phyloP scores from a whole-genome alignment of 2,113 vertebrate genomes.

The Oxyruncus cristatus region DNA sequence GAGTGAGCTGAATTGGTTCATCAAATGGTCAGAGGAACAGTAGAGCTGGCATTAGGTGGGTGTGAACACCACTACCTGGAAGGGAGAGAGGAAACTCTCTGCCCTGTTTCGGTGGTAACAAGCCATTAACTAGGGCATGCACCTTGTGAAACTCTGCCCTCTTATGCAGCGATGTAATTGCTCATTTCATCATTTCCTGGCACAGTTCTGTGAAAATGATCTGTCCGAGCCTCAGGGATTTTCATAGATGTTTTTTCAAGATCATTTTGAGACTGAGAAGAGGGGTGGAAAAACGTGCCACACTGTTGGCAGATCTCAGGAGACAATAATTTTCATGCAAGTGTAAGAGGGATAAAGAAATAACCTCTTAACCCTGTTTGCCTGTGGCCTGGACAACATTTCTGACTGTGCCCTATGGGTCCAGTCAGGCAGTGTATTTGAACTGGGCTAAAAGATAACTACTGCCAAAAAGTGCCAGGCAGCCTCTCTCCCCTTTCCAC shows the following conservation, averaged over 20 bases:
- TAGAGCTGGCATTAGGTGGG: background rate
- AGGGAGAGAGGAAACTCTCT: background rate
- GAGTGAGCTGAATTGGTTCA: background rate
- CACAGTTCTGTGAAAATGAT: background rate
- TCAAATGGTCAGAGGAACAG: background rate
- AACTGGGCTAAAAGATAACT: background rate
- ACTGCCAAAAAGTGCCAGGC: background rate
- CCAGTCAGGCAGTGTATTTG: background rate
- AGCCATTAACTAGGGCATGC: background rate
- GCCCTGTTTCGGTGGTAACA: background rate
- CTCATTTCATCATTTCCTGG: background rate
- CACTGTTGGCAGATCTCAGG: background rate
- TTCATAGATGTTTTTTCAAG: background rate
- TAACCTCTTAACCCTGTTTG: background rate
- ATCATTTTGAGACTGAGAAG: background rate
- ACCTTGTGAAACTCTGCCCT: background rate
- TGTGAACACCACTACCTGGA: background rate
- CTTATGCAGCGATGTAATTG: background rate
- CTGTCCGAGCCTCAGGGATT: background rate
- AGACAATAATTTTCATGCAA: background rate
- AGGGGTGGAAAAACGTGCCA: background rate
- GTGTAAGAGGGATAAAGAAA: background rate
- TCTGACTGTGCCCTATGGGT: background rate
- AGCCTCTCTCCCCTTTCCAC: background rate
- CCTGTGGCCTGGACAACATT: background rate